phyloP scores from a whole-genome alignment of 2,113 vertebrate genomes.

The Haemorhous mexicanus region DNA sequence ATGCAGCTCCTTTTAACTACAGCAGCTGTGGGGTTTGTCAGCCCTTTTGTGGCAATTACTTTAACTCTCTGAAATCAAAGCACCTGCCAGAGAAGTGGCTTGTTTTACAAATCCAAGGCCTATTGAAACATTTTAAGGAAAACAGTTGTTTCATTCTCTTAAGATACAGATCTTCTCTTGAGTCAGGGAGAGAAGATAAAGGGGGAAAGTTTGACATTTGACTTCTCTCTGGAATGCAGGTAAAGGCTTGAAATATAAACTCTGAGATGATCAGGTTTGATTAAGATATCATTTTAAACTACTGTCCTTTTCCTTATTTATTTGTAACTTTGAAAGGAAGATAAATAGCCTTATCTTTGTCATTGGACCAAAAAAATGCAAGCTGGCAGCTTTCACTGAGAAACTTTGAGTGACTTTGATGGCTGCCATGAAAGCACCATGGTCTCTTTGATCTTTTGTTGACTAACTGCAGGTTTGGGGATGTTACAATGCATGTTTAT shows the following conservation, averaged over 20 bases:
- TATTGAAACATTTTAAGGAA: constrained; percentile 50
- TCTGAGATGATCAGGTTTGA: constrained; percentile 46
- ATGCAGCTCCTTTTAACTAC: not conserved
- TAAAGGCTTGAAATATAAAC: constrained; percentile 52
- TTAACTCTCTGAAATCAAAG: constrained; percentile 51
- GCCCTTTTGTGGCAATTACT: constrained; percentile 36
- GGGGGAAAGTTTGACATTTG: constrained; percentile 24
- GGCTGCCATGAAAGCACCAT: constrained; percentile 17
- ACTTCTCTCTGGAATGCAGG: constrained; percentile 52
- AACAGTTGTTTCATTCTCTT: constrained; percentile 50
- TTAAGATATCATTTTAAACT: constrained; percentile 37
- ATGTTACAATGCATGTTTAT: constrained; percentile 39
- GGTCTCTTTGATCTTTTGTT: constrained; percentile 65
- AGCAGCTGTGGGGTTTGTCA: constrained; percentile 3
- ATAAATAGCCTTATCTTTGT: constrained; percentile 20
- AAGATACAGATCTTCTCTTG: constrained; percentile 58
- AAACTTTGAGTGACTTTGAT: constrained; percentile 51
- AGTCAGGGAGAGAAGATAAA: constrained; percentile 9
- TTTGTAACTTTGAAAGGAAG: constrained; percentile 27
- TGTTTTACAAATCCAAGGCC: constrained; percentile 52
- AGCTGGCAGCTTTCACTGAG: not conserved
- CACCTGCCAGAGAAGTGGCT: constrained; percentile 28
- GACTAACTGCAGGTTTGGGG: constrained; percentile 23
- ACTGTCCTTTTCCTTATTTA: constrained; percentile 38
- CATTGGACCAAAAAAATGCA: not conserved